phyloP scores from a whole-genome alignment of 2,888 invertebrate genomes.

The Helicoverpa assulta region DNA sequence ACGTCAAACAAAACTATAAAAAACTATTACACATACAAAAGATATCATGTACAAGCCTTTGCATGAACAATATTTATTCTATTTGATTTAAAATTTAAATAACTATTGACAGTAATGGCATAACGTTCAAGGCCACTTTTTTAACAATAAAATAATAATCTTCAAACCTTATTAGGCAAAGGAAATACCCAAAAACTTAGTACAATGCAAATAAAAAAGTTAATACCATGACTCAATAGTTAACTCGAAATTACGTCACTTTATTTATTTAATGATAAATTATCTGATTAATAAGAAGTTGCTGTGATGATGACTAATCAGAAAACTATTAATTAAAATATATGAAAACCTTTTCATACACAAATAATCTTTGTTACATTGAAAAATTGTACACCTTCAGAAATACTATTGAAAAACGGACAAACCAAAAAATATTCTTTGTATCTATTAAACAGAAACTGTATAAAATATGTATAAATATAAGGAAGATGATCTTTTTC shows the following conservation, averaged over 20 bases:
- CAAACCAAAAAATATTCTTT: too few relatives aligned
- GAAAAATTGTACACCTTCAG: too few relatives aligned
- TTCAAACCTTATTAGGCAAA: conserved; percentile 39
- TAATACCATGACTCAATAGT: conserved; percentile 59
- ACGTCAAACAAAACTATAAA: conserved; percentile 35
- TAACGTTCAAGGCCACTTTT: conserved; percentile 55
- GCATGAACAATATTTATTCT: conserved; percentile 35
- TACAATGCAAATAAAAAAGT: conserved; percentile 54
- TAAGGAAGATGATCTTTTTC: too few relatives aligned
- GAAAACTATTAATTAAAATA: neutral
- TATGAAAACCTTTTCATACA: neutral
- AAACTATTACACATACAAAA: conserved; percentile 36
- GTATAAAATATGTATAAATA: too few relatives aligned
- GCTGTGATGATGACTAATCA: conserved; percentile 12
- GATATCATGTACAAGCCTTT: conserved; percentile 10
- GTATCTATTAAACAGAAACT: too few relatives aligned
- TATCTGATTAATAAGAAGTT: conserved; percentile 69
- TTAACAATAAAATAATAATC: conserved; percentile 31
- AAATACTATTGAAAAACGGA: too few relatives aligned
- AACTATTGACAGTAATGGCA: conserved; percentile 38
- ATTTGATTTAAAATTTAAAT: conserved; percentile 51
- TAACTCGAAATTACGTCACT: conserved; percentile 59
- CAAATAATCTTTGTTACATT: too few relatives aligned
- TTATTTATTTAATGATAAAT: conserved; percentile 77
- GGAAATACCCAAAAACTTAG: conserved; percentile 53